Conservation (phyloP, 1,140 invertebrate species). For the Macrosteles quadrilineatus region DNA sequence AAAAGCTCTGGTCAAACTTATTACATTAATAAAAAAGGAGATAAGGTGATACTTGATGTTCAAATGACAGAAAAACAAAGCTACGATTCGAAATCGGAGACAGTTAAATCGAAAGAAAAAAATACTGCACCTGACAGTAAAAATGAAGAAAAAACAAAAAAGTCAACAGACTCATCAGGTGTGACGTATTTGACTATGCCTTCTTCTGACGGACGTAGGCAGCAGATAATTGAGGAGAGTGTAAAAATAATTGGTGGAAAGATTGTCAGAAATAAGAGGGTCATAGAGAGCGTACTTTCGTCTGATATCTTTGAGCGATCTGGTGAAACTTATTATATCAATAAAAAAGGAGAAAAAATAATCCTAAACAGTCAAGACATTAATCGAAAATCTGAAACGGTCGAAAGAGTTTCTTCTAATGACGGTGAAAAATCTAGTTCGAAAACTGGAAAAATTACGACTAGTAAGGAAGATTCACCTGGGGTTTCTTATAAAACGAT, state of each 20-base stretch:
- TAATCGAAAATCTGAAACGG: neutral
- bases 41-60: neutral
- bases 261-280: constrained; percentile 24
- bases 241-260: constrained; percentile 31
- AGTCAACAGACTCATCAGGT: neutral
- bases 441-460: too few species aligned
- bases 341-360: constrained; percentile 9
- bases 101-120: too few species aligned
- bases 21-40: too few species aligned
- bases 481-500: neutral
- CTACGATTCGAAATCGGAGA: too few species aligned
- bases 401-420: neutral
- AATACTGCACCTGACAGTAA: too few species aligned
- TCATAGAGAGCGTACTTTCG: neutral
- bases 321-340: neutral
- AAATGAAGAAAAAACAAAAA: too few species aligned
- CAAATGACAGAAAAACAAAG: too few species aligned
- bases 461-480: neutral
- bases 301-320: neutral
- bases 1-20: too few species aligned
- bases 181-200: neutral
- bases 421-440: too few species aligned
- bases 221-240: constrained; percentile 16
- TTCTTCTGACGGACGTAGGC: neutral
- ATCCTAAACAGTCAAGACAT: neutral